Evolutionary conservation across 2,113 vertebrate genomes (phyloP).

Genomic region (Terrapene triunguis): DNA sequence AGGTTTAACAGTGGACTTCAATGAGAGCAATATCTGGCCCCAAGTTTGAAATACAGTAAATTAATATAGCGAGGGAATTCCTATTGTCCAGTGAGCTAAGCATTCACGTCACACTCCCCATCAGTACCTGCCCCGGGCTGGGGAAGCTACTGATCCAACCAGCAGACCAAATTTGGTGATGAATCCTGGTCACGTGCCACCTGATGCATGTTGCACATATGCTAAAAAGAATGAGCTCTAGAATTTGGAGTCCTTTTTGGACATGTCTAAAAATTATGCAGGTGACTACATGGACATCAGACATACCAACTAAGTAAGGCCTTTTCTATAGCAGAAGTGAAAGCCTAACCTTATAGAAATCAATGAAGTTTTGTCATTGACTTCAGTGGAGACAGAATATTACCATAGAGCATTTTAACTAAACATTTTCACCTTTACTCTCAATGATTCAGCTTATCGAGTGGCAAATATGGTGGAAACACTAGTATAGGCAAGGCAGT

Average conservation of each 20-base stretch:
- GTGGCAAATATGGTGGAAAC: neutral
- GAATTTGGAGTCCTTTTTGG: neutral
- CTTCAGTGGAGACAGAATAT: neutral
- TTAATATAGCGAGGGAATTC: neutral
- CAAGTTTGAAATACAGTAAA: neutral
- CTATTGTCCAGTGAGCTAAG: neutral
- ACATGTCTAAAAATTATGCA: neutral
- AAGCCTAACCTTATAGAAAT: neutral
- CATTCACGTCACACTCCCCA: too few species aligned
- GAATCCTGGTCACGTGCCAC: too few species aligned
- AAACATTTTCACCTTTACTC: neutral
- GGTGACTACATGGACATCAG: neutral
- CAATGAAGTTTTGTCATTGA: neutral
- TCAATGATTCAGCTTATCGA: neutral
- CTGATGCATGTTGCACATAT: too few species aligned
- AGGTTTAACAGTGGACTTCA: neutral
- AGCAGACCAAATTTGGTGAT: too few species aligned
- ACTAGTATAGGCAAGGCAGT: neutral
- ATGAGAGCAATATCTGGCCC: fast-evolving
- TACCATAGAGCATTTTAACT: neutral
- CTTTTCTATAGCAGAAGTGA: neutral
- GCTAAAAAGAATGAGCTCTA: fast-evolving
- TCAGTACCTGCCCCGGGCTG: too few species aligned
- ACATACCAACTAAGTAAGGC: neutral
- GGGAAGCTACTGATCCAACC: too few species aligned